Evolutionary conservation across 2,888 invertebrate genomes (phyloP).

Genomic region (Boloria selene): DNA sequence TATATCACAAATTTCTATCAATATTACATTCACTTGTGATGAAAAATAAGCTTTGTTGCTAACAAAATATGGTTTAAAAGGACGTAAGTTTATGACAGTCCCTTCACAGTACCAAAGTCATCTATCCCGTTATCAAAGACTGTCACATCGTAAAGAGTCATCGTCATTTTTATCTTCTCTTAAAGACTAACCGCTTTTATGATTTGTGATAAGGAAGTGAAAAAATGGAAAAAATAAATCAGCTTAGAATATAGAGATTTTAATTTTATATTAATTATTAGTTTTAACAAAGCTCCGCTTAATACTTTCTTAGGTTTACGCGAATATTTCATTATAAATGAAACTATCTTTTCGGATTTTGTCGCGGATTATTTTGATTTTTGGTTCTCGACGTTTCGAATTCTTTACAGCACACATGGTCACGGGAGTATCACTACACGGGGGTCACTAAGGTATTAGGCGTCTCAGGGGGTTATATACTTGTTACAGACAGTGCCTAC

Average conservation of each 20-base stretch:
- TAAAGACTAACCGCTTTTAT: constrained; percentile 29
- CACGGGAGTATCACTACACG: no score
- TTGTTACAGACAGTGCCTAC: no score
- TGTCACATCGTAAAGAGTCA: constrained; percentile 24
- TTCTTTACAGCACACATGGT: no score
- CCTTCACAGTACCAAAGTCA: not conserved
- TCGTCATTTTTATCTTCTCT: constrained; percentile 27
- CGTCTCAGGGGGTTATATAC: no score
- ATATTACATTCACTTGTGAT: not conserved
- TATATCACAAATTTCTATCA: constrained; percentile 8
- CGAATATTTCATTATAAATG: no score
- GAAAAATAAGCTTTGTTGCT: not conserved
- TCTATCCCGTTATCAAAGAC: constrained; percentile 15
- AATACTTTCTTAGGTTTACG: no score
- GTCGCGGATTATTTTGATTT: no score
- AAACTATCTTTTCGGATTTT: no score
- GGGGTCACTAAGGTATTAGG: no score
- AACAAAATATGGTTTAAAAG: not conserved
- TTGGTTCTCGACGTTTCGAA: no score
- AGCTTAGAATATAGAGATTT: not conserved
- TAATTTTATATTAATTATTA: no score
- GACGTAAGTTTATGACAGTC: not conserved
- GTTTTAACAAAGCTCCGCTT: no score
- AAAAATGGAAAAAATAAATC: constrained; percentile 13
- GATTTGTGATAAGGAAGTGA: constrained; percentile 30